Evolutionary conservation across 2,888 invertebrate species (phyloP).

Genomic region (Pelosia muscerda): DNA sequence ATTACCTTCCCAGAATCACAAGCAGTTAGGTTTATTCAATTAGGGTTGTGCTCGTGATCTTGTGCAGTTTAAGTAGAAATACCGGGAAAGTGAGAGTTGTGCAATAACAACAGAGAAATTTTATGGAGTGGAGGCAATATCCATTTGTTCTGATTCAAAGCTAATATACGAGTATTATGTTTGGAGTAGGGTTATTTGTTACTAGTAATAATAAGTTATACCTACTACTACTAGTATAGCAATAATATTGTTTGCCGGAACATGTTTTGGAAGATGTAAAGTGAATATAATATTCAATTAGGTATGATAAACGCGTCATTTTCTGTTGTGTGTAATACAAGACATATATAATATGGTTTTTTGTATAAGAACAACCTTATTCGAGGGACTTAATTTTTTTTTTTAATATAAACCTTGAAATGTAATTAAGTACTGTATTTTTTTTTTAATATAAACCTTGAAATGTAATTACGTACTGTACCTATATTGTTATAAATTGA

Average conservation of each 20-base stretch:
- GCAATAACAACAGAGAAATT: constrained; percentile 39
- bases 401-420: too few species aligned
- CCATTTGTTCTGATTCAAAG: constrained; percentile 23
- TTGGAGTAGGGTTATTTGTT: constrained; percentile 8
- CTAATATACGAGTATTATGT: constrained; percentile 19
- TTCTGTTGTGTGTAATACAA: too few species aligned
- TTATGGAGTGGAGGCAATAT: constrained; percentile 32
- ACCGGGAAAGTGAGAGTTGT: constrained; percentile 48
- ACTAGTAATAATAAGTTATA: not conserved
- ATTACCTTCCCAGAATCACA: constrained; percentile 78
- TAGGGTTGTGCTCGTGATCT: constrained; percentile 63
- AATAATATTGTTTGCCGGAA: not conserved
- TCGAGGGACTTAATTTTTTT: too few species aligned
- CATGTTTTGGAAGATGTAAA: too few species aligned
- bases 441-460: too few species aligned
- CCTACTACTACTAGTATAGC: not conserved
- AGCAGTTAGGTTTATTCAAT: constrained; percentile 80
- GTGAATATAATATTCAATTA: too few species aligned
- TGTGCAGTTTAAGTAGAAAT: constrained; percentile 55
- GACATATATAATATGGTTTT: too few species aligned
- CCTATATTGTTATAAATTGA: too few species aligned
- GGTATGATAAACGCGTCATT: too few species aligned
- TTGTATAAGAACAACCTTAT: too few species aligned
- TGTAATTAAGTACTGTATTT: too few species aligned
- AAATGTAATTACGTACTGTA: too few species aligned